Conservation (phyloP, 2,113 vertebrate species). For the Geococcyx californianus region DNA sequence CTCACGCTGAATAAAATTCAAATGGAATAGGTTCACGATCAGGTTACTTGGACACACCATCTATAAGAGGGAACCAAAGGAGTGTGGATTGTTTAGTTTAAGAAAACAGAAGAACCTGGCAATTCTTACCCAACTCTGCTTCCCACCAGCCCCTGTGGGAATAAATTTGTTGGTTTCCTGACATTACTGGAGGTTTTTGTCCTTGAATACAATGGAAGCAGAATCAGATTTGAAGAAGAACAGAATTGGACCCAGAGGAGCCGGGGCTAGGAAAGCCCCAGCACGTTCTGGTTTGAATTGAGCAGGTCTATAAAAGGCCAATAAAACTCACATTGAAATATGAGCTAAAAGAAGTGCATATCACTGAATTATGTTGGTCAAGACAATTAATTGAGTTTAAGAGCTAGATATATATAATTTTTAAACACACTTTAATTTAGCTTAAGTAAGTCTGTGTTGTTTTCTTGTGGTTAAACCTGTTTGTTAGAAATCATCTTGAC, state of each 20-base stretch:
- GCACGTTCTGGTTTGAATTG: slow-evolving; percentile 55
- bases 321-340: slow-evolving; percentile 60
- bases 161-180: slow-evolving; percentile 51
- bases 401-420: not conserved
- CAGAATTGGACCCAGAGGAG: slow-evolving; percentile 53
- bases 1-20: not conserved
- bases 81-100: slow-evolving; percentile 51
- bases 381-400: slow-evolving; percentile 30
- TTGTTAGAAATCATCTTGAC: not conserved
- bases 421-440: not conserved
- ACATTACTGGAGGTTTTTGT: slow-evolving; percentile 48
- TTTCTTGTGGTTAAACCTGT: not conserved
- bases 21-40: slow-evolving; percentile 25
- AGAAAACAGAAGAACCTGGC: slow-evolving; percentile 61
- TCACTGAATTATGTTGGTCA: not conserved
- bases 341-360: not conserved
- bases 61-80: not conserved
- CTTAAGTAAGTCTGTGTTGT: not conserved
- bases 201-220: slow-evolving; percentile 53
- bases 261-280: slow-evolving; percentile 39
- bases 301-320: slow-evolving; percentile 35
- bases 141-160: slow-evolving; percentile 56
- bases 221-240: slow-evolving; percentile 49
- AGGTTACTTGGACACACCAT: not conserved
- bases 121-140: slow-evolving; percentile 48